phyloP scores from a whole-genome alignment of 1,140 invertebrate species.

The Platorchestia sp. region DNA sequence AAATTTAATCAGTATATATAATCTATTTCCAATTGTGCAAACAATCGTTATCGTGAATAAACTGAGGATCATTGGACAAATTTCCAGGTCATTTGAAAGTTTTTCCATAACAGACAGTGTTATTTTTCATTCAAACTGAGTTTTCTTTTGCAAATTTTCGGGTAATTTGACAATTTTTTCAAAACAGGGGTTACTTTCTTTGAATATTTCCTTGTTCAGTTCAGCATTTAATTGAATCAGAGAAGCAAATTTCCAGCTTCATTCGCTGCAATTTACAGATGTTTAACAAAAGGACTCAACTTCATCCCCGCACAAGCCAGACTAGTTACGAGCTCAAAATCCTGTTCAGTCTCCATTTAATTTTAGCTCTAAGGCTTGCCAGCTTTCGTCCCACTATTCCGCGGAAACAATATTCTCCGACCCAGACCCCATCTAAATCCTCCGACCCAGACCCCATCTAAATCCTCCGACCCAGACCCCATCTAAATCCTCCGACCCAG shows the following conservation, averaged over 20 bases:
- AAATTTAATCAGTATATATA: no score
- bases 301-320: background rate
- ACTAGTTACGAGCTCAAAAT: background rate
- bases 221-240: background rate
- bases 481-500: background rate
- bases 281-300: background rate
- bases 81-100: no score
- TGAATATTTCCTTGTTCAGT: background rate
- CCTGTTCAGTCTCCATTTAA: background rate
- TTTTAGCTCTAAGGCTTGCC: background rate
- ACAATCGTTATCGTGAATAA: no score
- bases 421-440: background rate
- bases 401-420: background rate
- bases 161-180: background rate
- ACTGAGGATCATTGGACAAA: no score
- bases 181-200: background rate
- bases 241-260: background rate
- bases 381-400: background rate
- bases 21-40: no score
- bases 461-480: background rate
- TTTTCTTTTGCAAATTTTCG: no score
- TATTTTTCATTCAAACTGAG: no score
- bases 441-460: background rate
- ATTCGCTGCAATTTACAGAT: background rate
- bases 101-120: no score